Evolutionary conservation across 2,888 invertebrate species (phyloP).

Genomic region (Andrena haemorrhoa): DNA sequence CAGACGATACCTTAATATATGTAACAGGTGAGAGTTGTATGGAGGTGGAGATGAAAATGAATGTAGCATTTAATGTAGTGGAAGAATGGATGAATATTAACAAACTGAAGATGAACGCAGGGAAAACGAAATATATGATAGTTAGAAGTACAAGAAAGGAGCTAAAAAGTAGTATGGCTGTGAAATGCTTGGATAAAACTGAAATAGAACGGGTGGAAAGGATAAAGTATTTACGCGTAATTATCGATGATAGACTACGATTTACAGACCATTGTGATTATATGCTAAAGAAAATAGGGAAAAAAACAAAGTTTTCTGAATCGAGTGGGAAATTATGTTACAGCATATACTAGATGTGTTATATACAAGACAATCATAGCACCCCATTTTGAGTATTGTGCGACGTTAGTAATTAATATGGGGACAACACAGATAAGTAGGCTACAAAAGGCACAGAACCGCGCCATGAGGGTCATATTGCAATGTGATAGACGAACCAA

Average conservation of each 20-base stretch:
- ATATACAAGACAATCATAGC: too few species aligned
- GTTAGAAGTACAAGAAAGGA: slow-evolving; percentile 6
- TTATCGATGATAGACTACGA: neutral
- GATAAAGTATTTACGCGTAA: neutral
- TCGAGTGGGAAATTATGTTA: too few species aligned
- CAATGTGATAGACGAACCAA: neutral
- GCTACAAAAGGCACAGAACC: neutral
- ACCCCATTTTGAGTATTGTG: too few species aligned
- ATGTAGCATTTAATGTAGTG: neutral
- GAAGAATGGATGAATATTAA: neutral
- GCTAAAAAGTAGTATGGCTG: neutral
- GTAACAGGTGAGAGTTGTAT: neutral
- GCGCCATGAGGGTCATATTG: neutral
- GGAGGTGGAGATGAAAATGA: neutral
- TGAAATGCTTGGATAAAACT: neutral
- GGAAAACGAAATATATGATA: slow-evolving; percentile 11
- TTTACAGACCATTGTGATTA: neutral
- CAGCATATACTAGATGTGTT: too few species aligned
- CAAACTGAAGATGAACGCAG: neutral
- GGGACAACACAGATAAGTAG: neutral
- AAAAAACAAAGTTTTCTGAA: too few species aligned
- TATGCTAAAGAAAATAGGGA: too few species aligned
- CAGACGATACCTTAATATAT: slow-evolving; percentile 8
- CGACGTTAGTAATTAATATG: neutral
- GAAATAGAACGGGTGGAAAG: neutral